Evolutionary conservation across 2,888 invertebrate species (phyloP).

Genomic region (Agrilus cyanescens): DNA sequence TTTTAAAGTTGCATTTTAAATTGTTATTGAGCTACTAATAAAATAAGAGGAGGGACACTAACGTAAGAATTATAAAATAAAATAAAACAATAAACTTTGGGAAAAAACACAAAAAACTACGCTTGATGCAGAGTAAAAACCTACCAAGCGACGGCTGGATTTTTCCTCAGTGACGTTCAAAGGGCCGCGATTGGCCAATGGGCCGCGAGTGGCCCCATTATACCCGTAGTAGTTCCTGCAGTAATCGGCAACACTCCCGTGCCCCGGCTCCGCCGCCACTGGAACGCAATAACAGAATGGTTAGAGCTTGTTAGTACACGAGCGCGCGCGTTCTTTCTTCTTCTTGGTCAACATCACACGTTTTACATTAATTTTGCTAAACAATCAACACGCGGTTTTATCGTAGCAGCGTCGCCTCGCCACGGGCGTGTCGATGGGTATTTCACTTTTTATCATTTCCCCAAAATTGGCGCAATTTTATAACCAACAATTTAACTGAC

Average conservation of each 20-base stretch:
- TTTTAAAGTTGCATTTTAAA: neutral
- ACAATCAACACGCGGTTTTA: neutral
- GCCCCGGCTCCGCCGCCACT: constrained; percentile 73
- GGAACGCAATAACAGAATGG: constrained; percentile 41
- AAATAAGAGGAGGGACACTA: neutral
- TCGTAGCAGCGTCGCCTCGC: constrained; percentile 36
- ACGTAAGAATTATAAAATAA: constrained; percentile 7
- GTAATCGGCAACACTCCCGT: constrained; percentile 72
- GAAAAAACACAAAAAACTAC: constrained; percentile 5
- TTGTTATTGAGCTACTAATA: neutral
- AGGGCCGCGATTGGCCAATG: constrained; percentile 34
- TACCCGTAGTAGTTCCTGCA: constrained; percentile 72
- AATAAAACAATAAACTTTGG: constrained; percentile 1
- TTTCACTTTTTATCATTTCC: too few relatives aligned
- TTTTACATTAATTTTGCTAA: neutral
- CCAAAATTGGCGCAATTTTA: neutral
- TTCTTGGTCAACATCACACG: constrained; percentile 2
- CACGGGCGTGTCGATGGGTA: constrained; percentile 23
- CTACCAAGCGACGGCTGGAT: constrained; percentile 57
- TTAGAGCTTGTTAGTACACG: constrained; percentile 8
- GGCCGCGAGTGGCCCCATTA: constrained; percentile 48
- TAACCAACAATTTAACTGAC: too few relatives aligned
- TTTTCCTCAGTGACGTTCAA: constrained; percentile 51
- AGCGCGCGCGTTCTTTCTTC: constrained; percentile 8
- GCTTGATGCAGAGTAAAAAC: constrained; percentile 31